These are phyloP conservation scores for Hemibagrus wyckioides DNA, from an alignment of 2,113 vertebrate species.

Conservation along the genomic window DNA sequence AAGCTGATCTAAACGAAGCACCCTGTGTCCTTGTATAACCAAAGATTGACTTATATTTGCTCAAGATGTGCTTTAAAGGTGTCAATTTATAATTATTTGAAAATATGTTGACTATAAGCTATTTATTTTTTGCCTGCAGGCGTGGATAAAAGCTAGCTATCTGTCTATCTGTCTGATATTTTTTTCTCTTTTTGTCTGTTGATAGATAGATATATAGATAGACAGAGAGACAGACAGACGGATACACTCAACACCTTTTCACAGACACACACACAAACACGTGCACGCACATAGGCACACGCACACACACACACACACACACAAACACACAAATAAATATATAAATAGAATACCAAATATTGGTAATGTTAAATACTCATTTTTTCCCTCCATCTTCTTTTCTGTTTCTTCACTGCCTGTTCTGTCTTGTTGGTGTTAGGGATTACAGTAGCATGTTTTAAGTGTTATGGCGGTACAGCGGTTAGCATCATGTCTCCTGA, in stretches of 20 bases:
- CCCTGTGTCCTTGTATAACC: neutral
- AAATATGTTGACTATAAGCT: neutral
- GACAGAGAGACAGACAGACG: too few relatives aligned
- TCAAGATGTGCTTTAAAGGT: neutral
- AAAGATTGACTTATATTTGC: neutral
- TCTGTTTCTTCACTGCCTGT: too few relatives aligned
- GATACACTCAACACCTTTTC: neutral
- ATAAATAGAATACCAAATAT: neutral
- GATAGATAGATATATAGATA: too few relatives aligned
- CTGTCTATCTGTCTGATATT: too few relatives aligned
- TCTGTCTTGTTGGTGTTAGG: neutral
- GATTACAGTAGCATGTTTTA: neutral
- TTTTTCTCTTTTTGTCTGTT: too few relatives aligned
- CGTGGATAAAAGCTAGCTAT: too few relatives aligned
- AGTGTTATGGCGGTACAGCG: neutral
- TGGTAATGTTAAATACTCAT: neutral
- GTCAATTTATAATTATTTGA: neutral
- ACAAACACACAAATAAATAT: neutral
- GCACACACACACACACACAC: too few relatives aligned
- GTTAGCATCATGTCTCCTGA: neutral
- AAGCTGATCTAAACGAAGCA: conserved; percentile 37
- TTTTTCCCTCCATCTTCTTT: neutral
- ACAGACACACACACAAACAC: neutral
- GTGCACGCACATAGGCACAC: too few relatives aligned
- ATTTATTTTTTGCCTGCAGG: neutral